A percentile compares a stretch with the other conserved stretches of the same genome.
Evolutionary conservation across 2,797 vertebrate genomes (phyloP).

Genomic region (Kryptopterus vitreolus): DNA sequence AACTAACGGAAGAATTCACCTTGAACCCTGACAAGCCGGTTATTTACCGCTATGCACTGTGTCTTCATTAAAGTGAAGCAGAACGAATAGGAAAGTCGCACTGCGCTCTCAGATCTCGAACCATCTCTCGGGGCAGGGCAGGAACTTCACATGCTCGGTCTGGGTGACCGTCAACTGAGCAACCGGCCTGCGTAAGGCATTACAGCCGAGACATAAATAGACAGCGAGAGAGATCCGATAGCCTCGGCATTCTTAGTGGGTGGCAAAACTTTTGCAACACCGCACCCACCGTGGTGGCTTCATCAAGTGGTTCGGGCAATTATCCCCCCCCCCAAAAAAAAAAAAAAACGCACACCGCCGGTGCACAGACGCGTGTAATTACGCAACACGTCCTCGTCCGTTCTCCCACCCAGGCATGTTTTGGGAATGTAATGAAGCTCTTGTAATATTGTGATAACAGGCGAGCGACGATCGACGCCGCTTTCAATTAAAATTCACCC

Average conservation of each 20-base stretch:
- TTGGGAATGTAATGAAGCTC: slow-evolving; percentile 47
- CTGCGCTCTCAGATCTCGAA: neutral
- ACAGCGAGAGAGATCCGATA: slow-evolving; percentile 12
- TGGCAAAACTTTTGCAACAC: slow-evolving; percentile 46
- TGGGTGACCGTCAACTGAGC: slow-evolving; percentile 36
- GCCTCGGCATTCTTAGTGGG: slow-evolving; percentile 50
- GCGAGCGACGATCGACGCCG: slow-evolving; percentile 44
- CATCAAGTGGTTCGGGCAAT: slow-evolving; percentile 46
- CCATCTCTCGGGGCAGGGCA: slow-evolving; percentile 20
- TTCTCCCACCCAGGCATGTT: slow-evolving; percentile 51
- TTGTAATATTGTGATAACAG: slow-evolving; percentile 56
- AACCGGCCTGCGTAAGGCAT: slow-evolving; percentile 27
- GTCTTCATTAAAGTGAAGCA: slow-evolving; percentile 18
- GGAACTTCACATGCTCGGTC: slow-evolving; percentile 3
- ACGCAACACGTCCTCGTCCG: slow-evolving; percentile 56
- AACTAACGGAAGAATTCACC: slow-evolving; percentile 22
- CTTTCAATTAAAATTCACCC: slow-evolving; percentile 52
- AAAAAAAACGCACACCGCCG: slow-evolving; percentile 52
- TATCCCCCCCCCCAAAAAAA: no score
- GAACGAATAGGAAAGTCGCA: slow-evolving; percentile 9
- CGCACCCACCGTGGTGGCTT: slow-evolving; percentile 45
- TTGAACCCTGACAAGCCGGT: neutral
- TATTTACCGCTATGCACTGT: slow-evolving; percentile 4
- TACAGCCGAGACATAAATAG: neutral
- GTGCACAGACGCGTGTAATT: slow-evolving; percentile 55